These are phyloP conservation scores for Misgurnus mizolepis DNA, from an alignment of 2,113 vertebrate genomes.

Conservation along the genomic window DNA sequence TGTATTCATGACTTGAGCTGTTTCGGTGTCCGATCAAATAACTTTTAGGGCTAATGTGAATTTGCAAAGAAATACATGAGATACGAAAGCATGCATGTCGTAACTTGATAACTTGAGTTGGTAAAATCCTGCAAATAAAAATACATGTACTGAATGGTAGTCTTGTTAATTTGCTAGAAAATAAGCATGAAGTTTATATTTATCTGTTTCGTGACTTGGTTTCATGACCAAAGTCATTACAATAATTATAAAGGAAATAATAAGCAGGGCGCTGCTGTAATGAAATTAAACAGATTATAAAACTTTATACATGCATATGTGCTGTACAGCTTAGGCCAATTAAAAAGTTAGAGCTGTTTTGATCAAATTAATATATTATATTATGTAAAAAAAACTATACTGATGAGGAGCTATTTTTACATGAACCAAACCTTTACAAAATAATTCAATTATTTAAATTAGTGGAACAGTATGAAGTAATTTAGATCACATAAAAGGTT, in stretches of 20 bases:
- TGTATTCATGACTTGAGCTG: conserved; percentile 2
- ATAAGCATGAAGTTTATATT: neutral
- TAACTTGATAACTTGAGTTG: neutral
- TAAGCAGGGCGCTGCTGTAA: neutral
- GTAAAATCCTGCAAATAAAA: neutral
- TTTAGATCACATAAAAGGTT: neutral
- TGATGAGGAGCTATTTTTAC: too few species aligned
- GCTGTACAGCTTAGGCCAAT: neutral
- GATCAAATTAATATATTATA: too few species aligned
- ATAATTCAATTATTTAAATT: too few species aligned
- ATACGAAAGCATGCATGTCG: neutral
- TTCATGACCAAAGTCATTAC: neutral
- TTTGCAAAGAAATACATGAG: neutral
- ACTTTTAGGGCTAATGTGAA: conserved; percentile 10
- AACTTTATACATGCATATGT: too few species aligned
- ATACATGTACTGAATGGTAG: neutral
- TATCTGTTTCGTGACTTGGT: neutral
- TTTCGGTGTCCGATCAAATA: conserved; percentile 1
- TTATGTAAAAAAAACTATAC: too few species aligned
- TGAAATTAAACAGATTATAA: neutral
- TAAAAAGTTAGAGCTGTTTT: neutral
- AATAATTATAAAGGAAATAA: neutral
- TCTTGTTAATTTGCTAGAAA: conserved; percentile 1
- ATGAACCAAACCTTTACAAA: too few species aligned
- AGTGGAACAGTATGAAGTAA: neutral